Evolutionary conservation across 2,888 invertebrate species (phyloP).

Genomic region (Smittia aterrima): DNA sequence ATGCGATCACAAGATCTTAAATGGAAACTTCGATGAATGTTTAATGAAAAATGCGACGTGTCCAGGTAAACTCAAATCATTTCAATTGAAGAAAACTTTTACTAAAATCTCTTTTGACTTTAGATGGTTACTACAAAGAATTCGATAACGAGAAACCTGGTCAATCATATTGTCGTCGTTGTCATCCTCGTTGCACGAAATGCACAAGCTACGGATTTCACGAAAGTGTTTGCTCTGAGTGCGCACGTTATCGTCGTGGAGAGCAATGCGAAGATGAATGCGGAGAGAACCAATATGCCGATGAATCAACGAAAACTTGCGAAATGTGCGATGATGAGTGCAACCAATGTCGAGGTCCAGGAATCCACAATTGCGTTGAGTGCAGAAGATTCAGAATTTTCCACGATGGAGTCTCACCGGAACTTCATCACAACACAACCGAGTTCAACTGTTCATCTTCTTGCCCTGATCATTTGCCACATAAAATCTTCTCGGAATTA

Average conservation of each 20-base stretch:
- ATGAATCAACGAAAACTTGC: constrained; percentile 69
- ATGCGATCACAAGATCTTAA: constrained; percentile 83
- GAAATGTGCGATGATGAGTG: constrained; percentile 79
- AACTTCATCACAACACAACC: constrained; percentile 62
- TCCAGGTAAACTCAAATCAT: constrained; percentile 57
- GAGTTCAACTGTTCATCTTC: constrained; percentile 79
- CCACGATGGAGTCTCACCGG: constrained; percentile 54
- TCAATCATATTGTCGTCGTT: constrained; percentile 84
- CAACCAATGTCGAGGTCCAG: constrained; percentile 77
- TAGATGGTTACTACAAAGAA: constrained; percentile 75
- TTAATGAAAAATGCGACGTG: constrained; percentile 78
- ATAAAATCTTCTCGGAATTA: constrained; percentile 74
- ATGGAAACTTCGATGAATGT: constrained; percentile 71
- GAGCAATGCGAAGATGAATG: constrained; percentile 91
- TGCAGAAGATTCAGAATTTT: constrained; percentile 78
- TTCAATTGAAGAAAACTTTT: constrained; percentile 47
- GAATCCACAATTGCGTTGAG: constrained; percentile 69
- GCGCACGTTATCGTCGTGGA: constrained; percentile 79
- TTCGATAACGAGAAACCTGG: constrained; percentile 79
- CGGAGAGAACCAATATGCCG: constrained; percentile 79
- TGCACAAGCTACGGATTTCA: constrained; percentile 89
- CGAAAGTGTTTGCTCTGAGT: constrained; percentile 80
- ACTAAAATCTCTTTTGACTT: not conserved
- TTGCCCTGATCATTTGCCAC: constrained; percentile 75
- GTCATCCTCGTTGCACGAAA: constrained; percentile 83